Percentiles rank a stretch among this genome's conserved stretches.
Conservation (phyloP, 1,140 invertebrate genomes). For the Phymorhynchus buccinoides region DNA sequence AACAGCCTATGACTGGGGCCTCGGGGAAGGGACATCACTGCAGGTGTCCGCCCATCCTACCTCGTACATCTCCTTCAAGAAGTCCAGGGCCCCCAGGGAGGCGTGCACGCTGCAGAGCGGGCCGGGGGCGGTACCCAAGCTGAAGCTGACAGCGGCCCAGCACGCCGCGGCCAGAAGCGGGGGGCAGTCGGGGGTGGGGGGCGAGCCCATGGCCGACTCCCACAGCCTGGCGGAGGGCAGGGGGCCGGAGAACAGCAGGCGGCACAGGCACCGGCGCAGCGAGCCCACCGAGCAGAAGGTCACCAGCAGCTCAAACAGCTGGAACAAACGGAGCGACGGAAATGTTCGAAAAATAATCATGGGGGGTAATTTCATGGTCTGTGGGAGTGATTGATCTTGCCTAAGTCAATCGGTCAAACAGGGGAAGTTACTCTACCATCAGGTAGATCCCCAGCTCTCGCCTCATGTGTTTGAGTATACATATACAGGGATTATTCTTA, state of each 20-base stretch:
- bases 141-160: slow-evolving; percentile 62
- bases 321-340: too few relatives aligned
- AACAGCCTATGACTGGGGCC: too few relatives aligned
- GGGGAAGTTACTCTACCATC: too few relatives aligned
- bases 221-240: slow-evolving; percentile 46
- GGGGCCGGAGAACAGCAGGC: slow-evolving; percentile 52
- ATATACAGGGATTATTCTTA: too few relatives aligned
- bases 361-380: too few relatives aligned
- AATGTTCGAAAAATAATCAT: background rate
- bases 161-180: slow-evolving; percentile 61
- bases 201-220: slow-evolving; percentile 37
- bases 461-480: too few relatives aligned
- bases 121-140: slow-evolving; percentile 50
- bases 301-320: slow-evolving; percentile 67
- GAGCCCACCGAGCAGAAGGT: slow-evolving; percentile 58
- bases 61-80: slow-evolving; percentile 65
- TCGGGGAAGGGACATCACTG: too few relatives aligned
- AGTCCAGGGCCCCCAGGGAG: slow-evolving; percentile 59
- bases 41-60: too few relatives aligned
- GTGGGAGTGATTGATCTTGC: too few relatives aligned
- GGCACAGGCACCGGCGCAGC: slow-evolving; percentile 54
- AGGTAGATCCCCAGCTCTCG: too few relatives aligned
- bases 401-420: too few relatives aligned
- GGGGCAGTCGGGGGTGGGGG: slow-evolving; percentile 50
- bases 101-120: slow-evolving; percentile 50